Percentiles rank a stretch among this genome's conserved stretches.
phyloP scores from a whole-genome alignment of 2,888 invertebrate genomes.

The Eupithecia inturbata region DNA sequence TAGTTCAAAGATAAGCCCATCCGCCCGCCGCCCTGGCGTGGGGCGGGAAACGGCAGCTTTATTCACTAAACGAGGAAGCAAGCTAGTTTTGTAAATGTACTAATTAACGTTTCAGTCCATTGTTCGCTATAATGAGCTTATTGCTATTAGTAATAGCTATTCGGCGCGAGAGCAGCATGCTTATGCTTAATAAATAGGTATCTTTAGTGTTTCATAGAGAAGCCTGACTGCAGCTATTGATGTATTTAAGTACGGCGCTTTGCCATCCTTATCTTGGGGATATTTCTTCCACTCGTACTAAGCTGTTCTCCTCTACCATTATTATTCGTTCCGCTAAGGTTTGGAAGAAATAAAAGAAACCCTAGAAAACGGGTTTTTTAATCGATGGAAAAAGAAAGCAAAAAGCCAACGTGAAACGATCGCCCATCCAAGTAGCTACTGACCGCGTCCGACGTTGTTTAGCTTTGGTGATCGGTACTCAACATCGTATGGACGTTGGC shows the following conservation, averaged over 20 bases:
- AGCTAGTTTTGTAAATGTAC: background rate
- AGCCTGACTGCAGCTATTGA: background rate
- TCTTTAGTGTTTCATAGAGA: background rate
- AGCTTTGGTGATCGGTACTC: no score
- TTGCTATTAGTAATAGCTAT: conserved; percentile 14
- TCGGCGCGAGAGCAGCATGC: background rate
- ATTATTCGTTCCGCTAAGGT: background rate
- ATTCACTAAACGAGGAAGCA: conserved; percentile 15
- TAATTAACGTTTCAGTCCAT: background rate
- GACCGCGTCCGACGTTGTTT: no score
- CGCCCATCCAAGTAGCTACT: no score
- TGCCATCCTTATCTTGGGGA: no score
- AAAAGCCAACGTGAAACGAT: no score
- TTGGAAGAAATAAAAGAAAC: no score
- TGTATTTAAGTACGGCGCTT: no score
- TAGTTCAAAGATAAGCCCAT: background rate
- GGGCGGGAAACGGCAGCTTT: conserved; percentile 12
- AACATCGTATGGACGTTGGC: no score
- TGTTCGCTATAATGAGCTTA: conserved; percentile 15
- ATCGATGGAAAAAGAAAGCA: no score
- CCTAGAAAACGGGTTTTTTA: no score
- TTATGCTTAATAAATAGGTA: background rate
- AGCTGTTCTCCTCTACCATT: background rate
- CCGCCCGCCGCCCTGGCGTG: background rate
- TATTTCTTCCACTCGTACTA: background rate